These are phyloP conservation scores for Ispidina picta DNA, from an alignment of 2,797 vertebrate species.

Conservation along the genomic window DNA sequence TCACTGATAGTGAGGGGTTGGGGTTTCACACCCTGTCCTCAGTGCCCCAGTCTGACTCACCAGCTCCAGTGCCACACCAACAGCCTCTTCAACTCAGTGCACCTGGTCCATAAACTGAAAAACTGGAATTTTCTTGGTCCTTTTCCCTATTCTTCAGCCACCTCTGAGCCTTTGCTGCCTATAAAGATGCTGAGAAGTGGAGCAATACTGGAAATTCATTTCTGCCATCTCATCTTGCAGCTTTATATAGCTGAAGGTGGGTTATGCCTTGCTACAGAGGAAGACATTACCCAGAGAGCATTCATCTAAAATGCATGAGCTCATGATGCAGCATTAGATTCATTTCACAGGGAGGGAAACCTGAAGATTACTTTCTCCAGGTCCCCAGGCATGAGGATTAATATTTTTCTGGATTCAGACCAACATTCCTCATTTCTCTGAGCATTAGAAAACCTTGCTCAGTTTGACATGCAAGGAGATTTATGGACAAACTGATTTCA, in stretches of 20 bases:
- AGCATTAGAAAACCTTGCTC: not conserved
- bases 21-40: not conserved
- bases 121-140: not conserved
- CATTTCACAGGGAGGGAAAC: not conserved
- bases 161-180: not conserved
- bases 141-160: not conserved
- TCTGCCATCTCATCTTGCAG: not conserved
- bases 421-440: not conserved
- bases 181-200: not conserved
- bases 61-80: fast-evolving
- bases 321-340: not conserved
- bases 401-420: not conserved
- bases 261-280: not conserved
- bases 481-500: not conserved
- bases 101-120: not conserved
- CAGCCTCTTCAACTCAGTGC: not conserved
- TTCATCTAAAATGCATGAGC: not conserved
- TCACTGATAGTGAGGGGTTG: not conserved
- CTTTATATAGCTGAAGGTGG: not conserved
- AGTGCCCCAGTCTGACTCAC: not conserved
- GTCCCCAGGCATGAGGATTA: not conserved
- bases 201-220: not conserved
- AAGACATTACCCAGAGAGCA: not conserved
- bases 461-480: not conserved
- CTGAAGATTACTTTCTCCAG: not conserved